phyloP scores from a whole-genome alignment of 2,797 vertebrate species.

The Crocidura indochinensis region DNA sequence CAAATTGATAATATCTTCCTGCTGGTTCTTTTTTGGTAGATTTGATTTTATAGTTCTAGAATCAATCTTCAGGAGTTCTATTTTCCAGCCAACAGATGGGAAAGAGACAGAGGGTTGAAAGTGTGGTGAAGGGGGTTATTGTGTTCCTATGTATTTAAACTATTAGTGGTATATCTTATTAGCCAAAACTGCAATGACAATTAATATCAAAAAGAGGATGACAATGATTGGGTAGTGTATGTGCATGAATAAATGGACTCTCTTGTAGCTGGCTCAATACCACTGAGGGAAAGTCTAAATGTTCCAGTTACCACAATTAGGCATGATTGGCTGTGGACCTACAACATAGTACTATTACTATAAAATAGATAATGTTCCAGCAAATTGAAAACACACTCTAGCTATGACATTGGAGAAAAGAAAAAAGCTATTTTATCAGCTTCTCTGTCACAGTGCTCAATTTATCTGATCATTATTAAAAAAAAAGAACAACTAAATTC shows the following conservation, averaged over 20 bases:
- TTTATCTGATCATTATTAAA: slow-evolving; percentile 32
- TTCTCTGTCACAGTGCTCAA: slow-evolving; percentile 28
- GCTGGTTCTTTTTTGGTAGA: not conserved
- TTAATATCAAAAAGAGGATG: not conserved
- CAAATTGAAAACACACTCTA: slow-evolving; percentile 66
- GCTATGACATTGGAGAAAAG: slow-evolving; percentile 52
- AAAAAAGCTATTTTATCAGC: slow-evolving; percentile 42
- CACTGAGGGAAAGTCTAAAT: slow-evolving; percentile 68
- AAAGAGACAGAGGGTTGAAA: not conserved
- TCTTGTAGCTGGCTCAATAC: slow-evolving; percentile 19
- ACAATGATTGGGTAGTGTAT: slow-evolving; percentile 58
- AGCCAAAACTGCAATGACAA: slow-evolving; percentile 35
- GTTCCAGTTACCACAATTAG: slow-evolving; percentile 64
- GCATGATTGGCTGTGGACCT: slow-evolving; percentile 67
- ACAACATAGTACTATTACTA: slow-evolving; percentile 24
- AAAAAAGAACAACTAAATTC: slow-evolving; percentile 47
- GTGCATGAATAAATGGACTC: slow-evolving; percentile 53
- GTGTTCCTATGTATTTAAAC: not conserved
- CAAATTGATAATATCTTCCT: not conserved
- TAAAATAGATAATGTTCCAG: slow-evolving; percentile 69
- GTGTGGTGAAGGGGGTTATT: not conserved
- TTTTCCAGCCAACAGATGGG: not conserved
- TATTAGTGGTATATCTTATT: slow-evolving; percentile 32
- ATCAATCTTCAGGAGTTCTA: not conserved
- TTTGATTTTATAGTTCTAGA: not conserved